phyloP scores from a whole-genome alignment of 2,888 invertebrate species.

The Sphaerophoria taeniata region DNA sequence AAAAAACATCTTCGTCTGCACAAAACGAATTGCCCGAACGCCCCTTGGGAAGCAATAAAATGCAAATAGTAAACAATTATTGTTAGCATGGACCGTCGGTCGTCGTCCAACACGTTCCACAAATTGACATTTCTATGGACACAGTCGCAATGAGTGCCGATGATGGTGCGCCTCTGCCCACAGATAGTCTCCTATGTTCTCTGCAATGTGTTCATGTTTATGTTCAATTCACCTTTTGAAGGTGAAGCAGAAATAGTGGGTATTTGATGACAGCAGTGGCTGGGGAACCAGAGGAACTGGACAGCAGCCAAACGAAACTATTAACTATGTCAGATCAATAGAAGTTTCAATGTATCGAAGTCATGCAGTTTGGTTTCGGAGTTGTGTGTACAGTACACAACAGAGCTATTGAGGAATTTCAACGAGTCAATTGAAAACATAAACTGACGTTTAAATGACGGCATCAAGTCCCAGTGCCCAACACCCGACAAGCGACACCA shows the following conservation, averaged over 20 bases:
- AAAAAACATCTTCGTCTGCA: neutral
- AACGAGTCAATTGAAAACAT: constrained; percentile 61
- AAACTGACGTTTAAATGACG: constrained; percentile 64
- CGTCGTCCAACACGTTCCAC: constrained; percentile 57
- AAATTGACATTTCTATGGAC: constrained; percentile 46
- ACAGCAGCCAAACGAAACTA: constrained; percentile 15
- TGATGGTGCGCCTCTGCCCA: constrained; percentile 19
- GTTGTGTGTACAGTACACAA: neutral
- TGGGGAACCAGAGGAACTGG: constrained; percentile 33
- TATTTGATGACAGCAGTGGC: constrained; percentile 40
- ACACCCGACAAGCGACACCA: neutral
- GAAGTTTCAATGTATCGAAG: constrained; percentile 58
- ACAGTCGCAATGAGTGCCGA: constrained; percentile 1
- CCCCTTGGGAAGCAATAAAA: constrained; percentile 55
- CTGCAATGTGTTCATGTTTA: constrained; percentile 19
- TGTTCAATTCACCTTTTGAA: constrained; percentile 51
- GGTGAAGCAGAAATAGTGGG: constrained; percentile 19
- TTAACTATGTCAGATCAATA: constrained; percentile 61
- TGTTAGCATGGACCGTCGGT: constrained; percentile 56
- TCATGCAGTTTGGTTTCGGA: neutral
- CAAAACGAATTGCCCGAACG: neutral
- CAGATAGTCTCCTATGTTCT: constrained; percentile 3
- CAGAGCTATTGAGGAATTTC: constrained; percentile 37
- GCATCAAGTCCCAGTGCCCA: constrained; percentile 16
- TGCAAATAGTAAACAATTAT: constrained; percentile 70